Evolutionary conservation across 2,888 invertebrate species (phyloP).

Genomic region (Noctua comes): DNA sequence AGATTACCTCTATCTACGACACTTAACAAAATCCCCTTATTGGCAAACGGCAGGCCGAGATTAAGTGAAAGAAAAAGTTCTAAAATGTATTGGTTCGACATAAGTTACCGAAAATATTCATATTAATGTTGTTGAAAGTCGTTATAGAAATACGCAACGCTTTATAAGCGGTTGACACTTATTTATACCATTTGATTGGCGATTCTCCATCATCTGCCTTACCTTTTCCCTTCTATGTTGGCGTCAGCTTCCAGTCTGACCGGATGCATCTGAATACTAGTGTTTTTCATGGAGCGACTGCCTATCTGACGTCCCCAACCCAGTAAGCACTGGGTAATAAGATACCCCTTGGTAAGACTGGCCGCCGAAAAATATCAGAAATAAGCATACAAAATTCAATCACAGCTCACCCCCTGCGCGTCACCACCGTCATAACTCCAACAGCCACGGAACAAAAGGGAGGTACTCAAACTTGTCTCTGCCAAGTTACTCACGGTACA

Average conservation of each 20-base stretch:
- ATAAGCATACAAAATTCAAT: background rate
- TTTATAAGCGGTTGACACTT: too few species aligned
- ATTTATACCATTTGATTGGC: too few species aligned
- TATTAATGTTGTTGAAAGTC: background rate
- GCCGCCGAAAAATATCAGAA: background rate
- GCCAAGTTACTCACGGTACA: constrained; percentile 12
- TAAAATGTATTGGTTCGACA: too few species aligned
- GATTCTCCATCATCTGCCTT: too few species aligned
- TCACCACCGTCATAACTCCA: background rate
- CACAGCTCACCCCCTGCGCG: background rate
- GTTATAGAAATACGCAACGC: background rate
- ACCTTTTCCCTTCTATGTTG: background rate
- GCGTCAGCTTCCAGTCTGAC: background rate
- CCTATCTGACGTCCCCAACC: too few species aligned
- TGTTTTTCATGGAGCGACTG: background rate
- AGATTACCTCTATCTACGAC: background rate
- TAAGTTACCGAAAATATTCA: background rate
- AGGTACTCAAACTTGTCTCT: constrained; percentile 5
- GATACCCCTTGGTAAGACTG: background rate
- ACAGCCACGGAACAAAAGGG: background rate
- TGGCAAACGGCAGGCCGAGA: background rate
- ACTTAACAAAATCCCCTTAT: background rate
- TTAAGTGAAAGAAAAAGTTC: background rate
- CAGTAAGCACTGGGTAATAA: background rate
- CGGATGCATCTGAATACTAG: background rate